A percentile compares a stretch with the other conserved stretches of the same genome.
phyloP scores from a whole-genome alignment of 2,113 vertebrate genomes.

The Dendropsophus ebraccatus region DNA sequence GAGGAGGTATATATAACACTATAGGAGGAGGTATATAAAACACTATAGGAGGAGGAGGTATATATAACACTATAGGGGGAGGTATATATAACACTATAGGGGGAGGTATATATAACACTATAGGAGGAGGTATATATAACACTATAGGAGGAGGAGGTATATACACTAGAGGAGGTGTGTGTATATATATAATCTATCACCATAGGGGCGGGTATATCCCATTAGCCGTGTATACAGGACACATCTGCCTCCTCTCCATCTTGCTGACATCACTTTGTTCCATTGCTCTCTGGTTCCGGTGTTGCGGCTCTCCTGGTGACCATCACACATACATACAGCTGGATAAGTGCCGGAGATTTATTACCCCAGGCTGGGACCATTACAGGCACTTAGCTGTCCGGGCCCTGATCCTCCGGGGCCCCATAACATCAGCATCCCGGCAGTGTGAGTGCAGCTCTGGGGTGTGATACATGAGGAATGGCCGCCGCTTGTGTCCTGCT shows the following conservation, averaged over 20 bases:
- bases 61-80: too few species aligned
- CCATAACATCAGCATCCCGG: not conserved
- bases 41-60: too few species aligned
- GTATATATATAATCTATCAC: too few species aligned
- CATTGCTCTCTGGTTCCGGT: constrained; percentile 3
- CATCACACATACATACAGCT: not conserved
- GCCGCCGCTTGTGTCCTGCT: too few species aligned
- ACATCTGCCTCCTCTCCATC: not conserved
- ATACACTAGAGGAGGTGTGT: too few species aligned
- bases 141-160: too few species aligned
- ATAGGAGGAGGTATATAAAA: too few species aligned
- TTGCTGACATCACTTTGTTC: constrained; percentile 15
- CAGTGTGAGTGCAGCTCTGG: not conserved
- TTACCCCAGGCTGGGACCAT: not conserved
- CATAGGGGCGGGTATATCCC: not conserved
- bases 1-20: too few species aligned
- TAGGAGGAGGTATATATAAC: too few species aligned
- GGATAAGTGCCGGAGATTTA: constrained; percentile 23
- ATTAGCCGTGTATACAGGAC: not conserved
- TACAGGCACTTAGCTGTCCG: constrained; percentile 14
- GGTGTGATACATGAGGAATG: too few species aligned
- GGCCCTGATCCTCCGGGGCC: not conserved
- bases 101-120: too few species aligned
- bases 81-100: too few species aligned
- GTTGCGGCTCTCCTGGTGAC: constrained; percentile 3